Conservation (phyloP, 2,113 vertebrate species). For the Bettongia penicillata region DNA sequence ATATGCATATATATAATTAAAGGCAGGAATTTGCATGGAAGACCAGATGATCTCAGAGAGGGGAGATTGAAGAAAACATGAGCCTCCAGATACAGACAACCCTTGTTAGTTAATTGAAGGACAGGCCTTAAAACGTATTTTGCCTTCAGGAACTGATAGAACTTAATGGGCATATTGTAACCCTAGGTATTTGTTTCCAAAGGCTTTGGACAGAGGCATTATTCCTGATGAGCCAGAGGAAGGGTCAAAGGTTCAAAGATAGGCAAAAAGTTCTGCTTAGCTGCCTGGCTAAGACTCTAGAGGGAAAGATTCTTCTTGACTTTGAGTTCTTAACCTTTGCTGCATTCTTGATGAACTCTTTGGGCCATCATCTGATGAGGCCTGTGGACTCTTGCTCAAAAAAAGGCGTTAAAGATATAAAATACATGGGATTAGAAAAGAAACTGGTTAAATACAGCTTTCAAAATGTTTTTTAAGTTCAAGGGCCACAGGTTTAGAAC, state of each 20-base stretch:
- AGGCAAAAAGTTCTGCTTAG: neutral
- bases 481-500: neutral
- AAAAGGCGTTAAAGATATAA: neutral
- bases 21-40: neutral
- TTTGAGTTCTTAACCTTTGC: neutral
- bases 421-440: neutral
- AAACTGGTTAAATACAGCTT: neutral
- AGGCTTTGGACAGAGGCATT: neutral
- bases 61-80: neutral
- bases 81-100: neutral
- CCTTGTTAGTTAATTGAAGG: neutral
- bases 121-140: neutral
- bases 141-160: neutral
- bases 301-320: neutral
- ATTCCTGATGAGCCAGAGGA: neutral
- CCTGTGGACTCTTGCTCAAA: neutral
- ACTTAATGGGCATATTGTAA: neutral
- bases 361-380: neutral
- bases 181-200: neutral
- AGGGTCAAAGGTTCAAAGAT: neutral
- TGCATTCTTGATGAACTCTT: neutral
- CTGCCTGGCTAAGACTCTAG: neutral
- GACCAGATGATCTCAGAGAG: neutral
- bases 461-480: neutral
- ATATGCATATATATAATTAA: neutral